A percentile compares a stretch with the other conserved stretches of the same genome.
Evolutionary conservation across 2,113 vertebrate species (phyloP).

Genomic region (Xenopus tropicalis): DNA sequence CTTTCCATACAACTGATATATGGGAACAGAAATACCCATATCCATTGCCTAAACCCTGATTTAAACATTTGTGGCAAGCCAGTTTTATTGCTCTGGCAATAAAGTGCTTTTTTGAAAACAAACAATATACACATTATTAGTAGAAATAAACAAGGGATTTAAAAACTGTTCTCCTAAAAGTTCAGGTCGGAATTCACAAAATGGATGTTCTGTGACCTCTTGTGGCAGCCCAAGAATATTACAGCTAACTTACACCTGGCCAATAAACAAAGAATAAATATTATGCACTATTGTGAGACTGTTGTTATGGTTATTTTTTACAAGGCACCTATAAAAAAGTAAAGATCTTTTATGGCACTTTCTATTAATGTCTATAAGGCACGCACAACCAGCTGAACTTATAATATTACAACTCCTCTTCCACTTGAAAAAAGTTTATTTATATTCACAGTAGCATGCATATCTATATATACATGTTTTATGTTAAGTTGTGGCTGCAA

Average conservation of each 20-base stretch:
- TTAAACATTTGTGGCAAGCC: neutral
- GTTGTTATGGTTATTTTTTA: too few species aligned
- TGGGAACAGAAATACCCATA: neutral
- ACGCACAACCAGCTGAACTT: too few species aligned
- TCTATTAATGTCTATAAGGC: too few species aligned
- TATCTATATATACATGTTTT: too few species aligned
- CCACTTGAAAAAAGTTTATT: too few species aligned
- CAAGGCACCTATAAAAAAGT: too few species aligned
- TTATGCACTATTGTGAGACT: too few species aligned
- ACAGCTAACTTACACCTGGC: neutral
- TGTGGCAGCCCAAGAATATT: slow-evolving; percentile 1
- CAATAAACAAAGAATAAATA: too few species aligned
- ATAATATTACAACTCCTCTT: too few species aligned
- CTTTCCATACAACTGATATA: neutral
- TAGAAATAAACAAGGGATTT: neutral
- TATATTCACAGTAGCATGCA: too few species aligned
- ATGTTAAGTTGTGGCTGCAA: too few species aligned
- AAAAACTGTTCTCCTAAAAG: neutral
- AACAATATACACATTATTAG: neutral
- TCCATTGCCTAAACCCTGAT: neutral
- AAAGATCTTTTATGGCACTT: too few species aligned
- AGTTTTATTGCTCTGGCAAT: neutral
- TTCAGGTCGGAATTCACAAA: neutral
- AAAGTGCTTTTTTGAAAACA: neutral
- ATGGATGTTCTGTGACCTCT: slow-evolving; percentile 24